Conservation (phyloP, 1,140 invertebrate genomes). For the Megathymus violae region DNA sequence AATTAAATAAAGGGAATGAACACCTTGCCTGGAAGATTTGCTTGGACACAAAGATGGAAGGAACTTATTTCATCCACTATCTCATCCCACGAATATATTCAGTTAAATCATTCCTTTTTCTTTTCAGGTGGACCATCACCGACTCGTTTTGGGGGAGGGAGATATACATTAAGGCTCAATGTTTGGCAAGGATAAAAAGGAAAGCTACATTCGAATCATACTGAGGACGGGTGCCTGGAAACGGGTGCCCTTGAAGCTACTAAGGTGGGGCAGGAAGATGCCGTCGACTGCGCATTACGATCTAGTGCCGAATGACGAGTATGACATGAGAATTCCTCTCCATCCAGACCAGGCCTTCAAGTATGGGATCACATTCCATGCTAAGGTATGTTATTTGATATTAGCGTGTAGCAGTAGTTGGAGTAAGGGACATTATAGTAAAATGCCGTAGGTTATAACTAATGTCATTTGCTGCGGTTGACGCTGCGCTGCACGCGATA, state of each 20-base stretch:
- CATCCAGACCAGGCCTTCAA: conserved; percentile 98
- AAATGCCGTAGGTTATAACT: too few relatives aligned
- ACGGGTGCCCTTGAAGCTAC: conserved; percentile 67
- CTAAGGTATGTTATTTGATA: conserved; percentile 98
- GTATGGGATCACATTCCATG: conserved; percentile 98
- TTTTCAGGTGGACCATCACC: conserved; percentile 42
- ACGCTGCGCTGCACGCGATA: too few relatives aligned
- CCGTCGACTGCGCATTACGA: conserved; percentile 96
- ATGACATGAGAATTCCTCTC: conserved; percentile 96
- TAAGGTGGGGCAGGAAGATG: conserved; percentile 86
- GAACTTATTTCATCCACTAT: too few relatives aligned
- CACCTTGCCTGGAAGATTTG: too few relatives aligned
- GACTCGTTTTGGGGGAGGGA: conserved; percentile 20
- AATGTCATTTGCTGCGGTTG: too few relatives aligned
- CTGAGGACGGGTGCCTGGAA: conserved; percentile 64
- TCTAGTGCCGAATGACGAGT: conserved; percentile 96
- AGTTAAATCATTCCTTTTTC: conserved; percentile 18
- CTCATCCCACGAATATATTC: too few relatives aligned
- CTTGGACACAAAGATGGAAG: too few relatives aligned
- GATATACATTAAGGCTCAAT: conserved; percentile 48
- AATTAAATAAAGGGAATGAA: too few relatives aligned
- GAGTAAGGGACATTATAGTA: too few relatives aligned
- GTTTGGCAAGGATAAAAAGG: conserved; percentile 64
- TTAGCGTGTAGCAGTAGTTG: too few relatives aligned
- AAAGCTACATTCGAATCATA: conserved; percentile 63